Percentiles rank a stretch among this genome's conserved stretches.
Evolutionary conservation across 2,888 invertebrate genomes (phyloP).

Genomic region (Ceriagrion tenellum): DNA sequence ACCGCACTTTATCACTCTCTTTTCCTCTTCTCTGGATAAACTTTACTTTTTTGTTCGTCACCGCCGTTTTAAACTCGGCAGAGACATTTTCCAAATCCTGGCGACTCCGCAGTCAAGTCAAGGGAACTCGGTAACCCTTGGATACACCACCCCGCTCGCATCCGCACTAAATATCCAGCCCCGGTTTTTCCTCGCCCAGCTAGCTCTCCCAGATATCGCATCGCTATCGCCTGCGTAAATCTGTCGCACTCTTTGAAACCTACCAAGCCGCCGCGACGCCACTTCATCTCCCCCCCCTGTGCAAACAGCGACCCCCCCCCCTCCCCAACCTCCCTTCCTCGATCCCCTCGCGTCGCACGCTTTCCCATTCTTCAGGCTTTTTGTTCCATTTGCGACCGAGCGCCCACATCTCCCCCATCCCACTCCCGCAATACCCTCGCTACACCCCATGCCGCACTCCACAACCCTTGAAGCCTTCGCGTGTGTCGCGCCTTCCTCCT

Average conservation of each 20-base stretch:
- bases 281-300: neutral
- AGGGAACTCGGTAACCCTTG: neutral
- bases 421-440: neutral
- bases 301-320: neutral
- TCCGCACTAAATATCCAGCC: neutral
- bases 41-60: neutral
- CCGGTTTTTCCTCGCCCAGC: neutral
- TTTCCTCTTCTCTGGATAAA: neutral
- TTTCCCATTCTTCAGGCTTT: slow-evolving; percentile 37
- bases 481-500: neutral
- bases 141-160: slow-evolving; percentile 6
- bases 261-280: neutral
- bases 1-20: neutral
- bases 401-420: neutral
- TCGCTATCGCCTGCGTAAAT: neutral
- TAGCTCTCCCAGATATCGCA: neutral
- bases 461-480: neutral
- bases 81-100: slow-evolving; percentile 23
- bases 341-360: neutral
- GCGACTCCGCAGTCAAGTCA: neutral
- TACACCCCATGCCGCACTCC: neutral
- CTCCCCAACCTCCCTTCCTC: no score
- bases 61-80: neutral
- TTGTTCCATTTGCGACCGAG: neutral
- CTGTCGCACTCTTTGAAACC: slow-evolving; percentile 11